A percentile compares a stretch with the other conserved stretches of the same genome.
Evolutionary conservation across 2,888 invertebrate species (phyloP).

Genomic region (Megamerina dolium): DNA sequence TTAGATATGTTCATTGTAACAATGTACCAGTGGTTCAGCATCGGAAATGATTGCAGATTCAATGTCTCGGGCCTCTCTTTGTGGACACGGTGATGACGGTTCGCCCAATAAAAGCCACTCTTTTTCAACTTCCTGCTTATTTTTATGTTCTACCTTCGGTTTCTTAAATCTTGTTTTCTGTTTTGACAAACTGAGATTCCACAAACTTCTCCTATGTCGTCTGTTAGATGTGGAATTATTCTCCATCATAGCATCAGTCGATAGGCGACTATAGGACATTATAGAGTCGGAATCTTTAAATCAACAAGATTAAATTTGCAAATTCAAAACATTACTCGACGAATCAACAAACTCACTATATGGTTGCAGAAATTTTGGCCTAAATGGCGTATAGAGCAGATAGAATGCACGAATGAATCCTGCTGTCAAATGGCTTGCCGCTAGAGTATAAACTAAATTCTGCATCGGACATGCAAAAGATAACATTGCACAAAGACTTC

Average conservation of each 20-base stretch:
- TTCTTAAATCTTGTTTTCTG: conserved; percentile 34
- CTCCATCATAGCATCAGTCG: conserved; percentile 39
- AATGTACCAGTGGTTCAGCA: conserved; percentile 40
- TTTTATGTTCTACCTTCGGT: conserved; percentile 33
- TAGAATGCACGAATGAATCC: conserved; percentile 44
- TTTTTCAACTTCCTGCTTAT: conserved; percentile 45
- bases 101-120: conserved; percentile 49
- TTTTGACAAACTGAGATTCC: conserved; percentile 42
- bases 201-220: conserved; percentile 37
- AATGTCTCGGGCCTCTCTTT: conserved; percentile 39
- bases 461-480: conserved; percentile 56
- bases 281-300: conserved; percentile 37
- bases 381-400: conserved; percentile 44
- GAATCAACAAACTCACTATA: conserved; percentile 39
- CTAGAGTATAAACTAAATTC: conserved; percentile 50
- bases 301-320: neutral
- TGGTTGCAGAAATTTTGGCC: conserved; percentile 46
- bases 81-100: conserved; percentile 47
- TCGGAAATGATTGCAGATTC: conserved; percentile 47
- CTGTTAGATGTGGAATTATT: conserved; percentile 29
- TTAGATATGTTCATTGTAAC: neutral
- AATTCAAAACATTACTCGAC: neutral
- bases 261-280: conserved; percentile 47
- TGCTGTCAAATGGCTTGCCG: conserved; percentile 44
- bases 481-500: conserved; percentile 54